These are phyloP conservation scores for Australoheros facetus DNA, from an alignment of 2,797 vertebrate species.

Conservation along the genomic window DNA sequence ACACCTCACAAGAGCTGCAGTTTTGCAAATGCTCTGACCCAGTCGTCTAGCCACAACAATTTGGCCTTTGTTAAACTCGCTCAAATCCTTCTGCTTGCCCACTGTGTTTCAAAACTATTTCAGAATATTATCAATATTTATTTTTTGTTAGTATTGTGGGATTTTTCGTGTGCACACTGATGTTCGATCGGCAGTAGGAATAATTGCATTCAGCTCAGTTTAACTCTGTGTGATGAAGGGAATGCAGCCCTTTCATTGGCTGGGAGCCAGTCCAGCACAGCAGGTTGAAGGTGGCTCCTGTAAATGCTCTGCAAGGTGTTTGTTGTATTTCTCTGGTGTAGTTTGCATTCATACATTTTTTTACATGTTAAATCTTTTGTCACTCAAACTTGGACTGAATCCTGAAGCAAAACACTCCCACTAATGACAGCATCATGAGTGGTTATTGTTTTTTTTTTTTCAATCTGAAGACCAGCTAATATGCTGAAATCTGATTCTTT, in stretches of 20 bases:
- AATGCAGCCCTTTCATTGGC: too few relatives aligned
- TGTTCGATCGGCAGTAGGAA: background rate
- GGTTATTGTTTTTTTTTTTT: background rate
- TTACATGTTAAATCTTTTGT: background rate
- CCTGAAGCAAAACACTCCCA: background rate
- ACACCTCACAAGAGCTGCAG: too few relatives aligned
- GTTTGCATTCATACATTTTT: background rate
- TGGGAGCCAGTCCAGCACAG: background rate
- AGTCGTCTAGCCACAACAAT: too few relatives aligned
- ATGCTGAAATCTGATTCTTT: background rate
- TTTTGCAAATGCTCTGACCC: too few relatives aligned
- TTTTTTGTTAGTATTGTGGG: background rate
- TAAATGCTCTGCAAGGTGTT: fast-evolving
- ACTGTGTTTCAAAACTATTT: background rate
- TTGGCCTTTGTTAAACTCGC: too few relatives aligned
- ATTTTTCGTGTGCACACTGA: background rate
- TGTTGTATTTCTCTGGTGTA: background rate
- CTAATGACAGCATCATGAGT: background rate
- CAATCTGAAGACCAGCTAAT: background rate
- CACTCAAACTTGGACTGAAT: background rate
- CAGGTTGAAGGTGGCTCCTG: background rate
- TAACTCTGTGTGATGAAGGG: too few relatives aligned
- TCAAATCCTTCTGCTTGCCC: too few relatives aligned
- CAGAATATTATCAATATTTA: background rate
- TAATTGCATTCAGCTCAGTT: background rate